Evolutionary conservation across 2,888 invertebrate species (phyloP).

Genomic region (Lasioglossum marginatum): DNA sequence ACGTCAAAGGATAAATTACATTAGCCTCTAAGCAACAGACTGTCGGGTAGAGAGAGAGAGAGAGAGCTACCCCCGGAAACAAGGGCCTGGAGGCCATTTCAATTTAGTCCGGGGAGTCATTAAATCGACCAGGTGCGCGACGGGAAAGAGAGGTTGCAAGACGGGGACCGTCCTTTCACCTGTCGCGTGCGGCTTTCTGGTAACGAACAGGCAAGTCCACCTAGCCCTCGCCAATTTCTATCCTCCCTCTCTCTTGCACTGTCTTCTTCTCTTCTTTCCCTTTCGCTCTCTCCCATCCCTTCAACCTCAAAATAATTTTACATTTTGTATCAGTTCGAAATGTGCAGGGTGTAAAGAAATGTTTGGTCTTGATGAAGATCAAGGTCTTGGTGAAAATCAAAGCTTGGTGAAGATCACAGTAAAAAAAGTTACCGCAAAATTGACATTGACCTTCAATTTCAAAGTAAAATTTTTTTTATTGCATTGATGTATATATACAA

Average conservation of each 20-base stretch:
- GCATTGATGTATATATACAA: too few species aligned
- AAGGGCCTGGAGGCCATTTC: conserved; percentile 54
- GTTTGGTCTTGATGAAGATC: too few species aligned
- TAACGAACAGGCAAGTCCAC: conserved; percentile 59
- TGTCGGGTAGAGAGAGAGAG: not conserved
- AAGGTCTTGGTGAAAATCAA: too few species aligned
- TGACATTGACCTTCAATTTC: too few species aligned
- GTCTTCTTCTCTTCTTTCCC: not conserved
- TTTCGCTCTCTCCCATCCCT: not conserved
- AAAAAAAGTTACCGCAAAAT: too few species aligned
- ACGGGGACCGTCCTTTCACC: conserved; percentile 72
- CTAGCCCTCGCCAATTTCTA: conserved; percentile 70
- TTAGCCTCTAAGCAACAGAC: conserved; percentile 7
- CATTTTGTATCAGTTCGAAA: too few species aligned
- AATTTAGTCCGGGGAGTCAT: conserved; percentile 57
- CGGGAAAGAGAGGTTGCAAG: conserved; percentile 43
- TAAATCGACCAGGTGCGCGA: conserved; percentile 65
- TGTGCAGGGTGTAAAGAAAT: too few species aligned
- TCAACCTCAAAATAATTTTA: not conserved
- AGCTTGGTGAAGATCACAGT: too few species aligned
- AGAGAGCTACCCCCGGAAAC: conserved; percentile 48
- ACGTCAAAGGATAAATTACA: conserved; percentile 23
- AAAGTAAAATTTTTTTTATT: too few species aligned
- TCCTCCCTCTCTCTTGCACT: conserved; percentile 20
- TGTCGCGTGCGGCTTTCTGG: conserved; percentile 64